These are phyloP conservation scores for Rhopalosiphum nymphaeae DNA, from an alignment of 2,888 invertebrate species.

Conservation along the genomic window DNA sequence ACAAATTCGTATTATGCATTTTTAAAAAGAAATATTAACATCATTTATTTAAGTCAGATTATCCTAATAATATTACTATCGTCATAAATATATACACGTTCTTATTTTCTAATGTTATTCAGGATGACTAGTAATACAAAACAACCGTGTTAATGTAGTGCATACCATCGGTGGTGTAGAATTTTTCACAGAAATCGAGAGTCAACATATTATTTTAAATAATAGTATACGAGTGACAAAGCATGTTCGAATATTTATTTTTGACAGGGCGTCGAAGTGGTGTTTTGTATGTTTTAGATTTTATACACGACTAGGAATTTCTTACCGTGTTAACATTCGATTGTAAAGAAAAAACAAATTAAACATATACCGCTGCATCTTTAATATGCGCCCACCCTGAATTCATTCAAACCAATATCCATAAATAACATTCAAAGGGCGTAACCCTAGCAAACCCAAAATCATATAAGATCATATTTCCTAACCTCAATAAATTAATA, in stretches of 20 bases:
- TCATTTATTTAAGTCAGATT: slow-evolving; percentile 16
- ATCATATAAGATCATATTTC: background rate
- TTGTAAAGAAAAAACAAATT: slow-evolving; percentile 18
- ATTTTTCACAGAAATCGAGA: slow-evolving; percentile 60
- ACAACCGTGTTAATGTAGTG: slow-evolving; percentile 26
- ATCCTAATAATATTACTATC: slow-evolving; percentile 32
- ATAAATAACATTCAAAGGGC: slow-evolving; percentile 32
- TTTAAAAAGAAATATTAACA: background rate
- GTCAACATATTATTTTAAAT: slow-evolving; percentile 56
- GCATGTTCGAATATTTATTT: slow-evolving; percentile 59
- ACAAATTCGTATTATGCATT: background rate
- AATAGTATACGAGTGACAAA: slow-evolving; percentile 43
- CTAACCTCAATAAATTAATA: background rate
- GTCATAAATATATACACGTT: slow-evolving; percentile 19
- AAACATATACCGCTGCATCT: background rate
- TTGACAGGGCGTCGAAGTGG: slow-evolving; percentile 21
- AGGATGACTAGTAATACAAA: slow-evolving; percentile 60
- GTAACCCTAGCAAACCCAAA: slow-evolving; percentile 12
- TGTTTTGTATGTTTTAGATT: slow-evolving; percentile 35
- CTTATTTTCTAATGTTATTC: slow-evolving; percentile 58
- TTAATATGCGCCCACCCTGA: slow-evolving; percentile 42
- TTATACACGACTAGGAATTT: slow-evolving; percentile 29
- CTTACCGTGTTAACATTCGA: slow-evolving; percentile 6
- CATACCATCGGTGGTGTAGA: background rate
- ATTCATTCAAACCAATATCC: slow-evolving; percentile 22